Base-by-base conservation (phyloP, 2,888 invertebrate genomes). In the Poecilus cupreus region DNA sequence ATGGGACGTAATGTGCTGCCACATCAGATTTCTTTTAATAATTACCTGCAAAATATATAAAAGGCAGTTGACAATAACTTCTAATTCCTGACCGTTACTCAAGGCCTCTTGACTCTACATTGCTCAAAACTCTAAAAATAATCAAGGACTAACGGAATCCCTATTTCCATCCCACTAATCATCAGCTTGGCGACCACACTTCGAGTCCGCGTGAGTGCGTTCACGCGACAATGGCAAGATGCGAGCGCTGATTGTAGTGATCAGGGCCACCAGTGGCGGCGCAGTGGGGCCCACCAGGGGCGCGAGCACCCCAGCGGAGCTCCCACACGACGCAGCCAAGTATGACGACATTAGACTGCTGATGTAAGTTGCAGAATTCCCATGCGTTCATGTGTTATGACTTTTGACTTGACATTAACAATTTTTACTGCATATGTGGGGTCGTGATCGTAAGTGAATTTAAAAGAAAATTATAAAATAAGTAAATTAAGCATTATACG, bases 271-370 rank as follows among this genome's bases (percentile, higher is more conserved):
- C 43, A 43, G 43, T 11, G 83, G 84, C 82, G 85, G 83, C 82
- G 84, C 84, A 83, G 84, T 81, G 68, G 82, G 83, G 80, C 77
- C 6, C 54, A 3, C 20, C 20, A 54, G 18, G 60, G 26, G 60
- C 24, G 10, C 24, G n/a, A 43, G 64, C 79, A n/a, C 84, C 82
- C 82, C 68, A 39, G 82, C 74, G 43, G 83, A 85, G 86, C 85
- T 86, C 86, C 86, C 86, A 86, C 86, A 86, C 86, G 86, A 86
- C 82, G 85, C 86, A 85, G 75, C 85, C 83, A 85, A 85, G 84
- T 86, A 85, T 83, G 83, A 82, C 70, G 77, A 37, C 16, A 70
- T 70, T 57, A 4, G 3, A 11, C 8, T 11, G n/a, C n/a, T 18
- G 57, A 20, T 8, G 4, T 13, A 3, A 6, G 26, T 11, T 8